A percentile compares a stretch with the other conserved stretches of the same genome.
Conservation (phyloP, 2,888 invertebrate genomes). For the Caradrina kadenii region DNA sequence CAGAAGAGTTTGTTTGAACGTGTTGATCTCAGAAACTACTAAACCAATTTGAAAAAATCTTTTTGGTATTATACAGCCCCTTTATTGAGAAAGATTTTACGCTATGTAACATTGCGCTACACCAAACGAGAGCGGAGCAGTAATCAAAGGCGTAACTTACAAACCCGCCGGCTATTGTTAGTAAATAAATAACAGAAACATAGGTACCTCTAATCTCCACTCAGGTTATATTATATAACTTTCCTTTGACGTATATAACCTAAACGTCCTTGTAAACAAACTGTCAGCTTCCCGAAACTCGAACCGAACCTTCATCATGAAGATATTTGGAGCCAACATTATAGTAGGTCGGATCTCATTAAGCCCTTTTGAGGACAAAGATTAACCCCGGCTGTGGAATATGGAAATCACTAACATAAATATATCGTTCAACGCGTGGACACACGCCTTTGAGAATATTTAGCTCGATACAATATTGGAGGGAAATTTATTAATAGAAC, state of each 20-base stretch:
- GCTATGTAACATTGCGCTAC: no score
- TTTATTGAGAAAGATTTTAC: no score
- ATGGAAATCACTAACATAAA: conserved; percentile 58
- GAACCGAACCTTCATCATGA: conserved; percentile 49
- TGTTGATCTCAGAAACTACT: no score
- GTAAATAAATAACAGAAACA: no score
- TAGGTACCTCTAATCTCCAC: no score
- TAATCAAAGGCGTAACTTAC: no score
- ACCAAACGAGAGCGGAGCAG: no score
- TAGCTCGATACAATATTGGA: conserved; percentile 31
- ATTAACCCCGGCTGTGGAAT: conserved; percentile 52
- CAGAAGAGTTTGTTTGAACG: no score
- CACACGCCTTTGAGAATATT: conserved; percentile 12
- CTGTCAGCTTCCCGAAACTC: conserved; percentile 46
- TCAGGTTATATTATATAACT: conserved; percentile 5
- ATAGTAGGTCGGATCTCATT: conserved; percentile 59
- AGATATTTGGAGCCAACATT: conserved; percentile 57
- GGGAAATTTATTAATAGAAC: conserved; percentile 25
- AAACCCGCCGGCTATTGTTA: no score
- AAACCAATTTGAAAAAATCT: no score
- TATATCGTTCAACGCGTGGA: conserved; percentile 31
- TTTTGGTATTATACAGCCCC: no score
- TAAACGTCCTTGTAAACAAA: conserved; percentile 40
- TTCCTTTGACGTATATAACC: conserved; percentile 15
- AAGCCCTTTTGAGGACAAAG: conserved; percentile 58